Evolutionary conservation across 2,888 invertebrate genomes (phyloP), one percentile per base, ranked within the genome.

Genomic region (Euspilapteryx auroguttella): DNA sequence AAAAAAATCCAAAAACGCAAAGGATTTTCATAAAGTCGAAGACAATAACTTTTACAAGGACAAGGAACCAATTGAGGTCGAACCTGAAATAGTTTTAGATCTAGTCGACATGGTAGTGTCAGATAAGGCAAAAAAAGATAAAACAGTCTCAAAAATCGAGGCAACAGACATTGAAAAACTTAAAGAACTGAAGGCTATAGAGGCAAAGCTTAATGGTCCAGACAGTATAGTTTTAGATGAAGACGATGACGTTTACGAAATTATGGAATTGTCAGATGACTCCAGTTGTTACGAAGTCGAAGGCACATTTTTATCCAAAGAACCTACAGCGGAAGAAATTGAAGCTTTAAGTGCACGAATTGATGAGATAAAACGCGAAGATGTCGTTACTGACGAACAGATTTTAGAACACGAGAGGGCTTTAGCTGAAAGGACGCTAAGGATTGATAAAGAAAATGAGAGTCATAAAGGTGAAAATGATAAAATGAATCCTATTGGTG

Each of bases 291-390:
- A 55, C 14, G 73, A 68, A 40, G 50, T 61, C 0, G 57, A 64
- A 40, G 56, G 57, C 0, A 40, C 61, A 1, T 55, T 69, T 2
- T 30, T 68, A 24, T 69, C 76, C 1, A 68, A 71, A 41, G 71
- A 75, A 37, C 75, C 75, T 0, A 75, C 71, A 0, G 43, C 62
- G 0, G 51, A 57, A 33, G 75, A 76, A 49, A 73, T 73, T 21
- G 59, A 58, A 33, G 73, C 69, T 3, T 41, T 73, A 3, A 68
- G 75, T 34, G 79, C 75, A 3, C 73, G 55, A 49, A 65, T 76
- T 30, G 76, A 77, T 29, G 64, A 69, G 37, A 68, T 73, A 28
- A 57, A 66, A 9, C 39, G 54, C 42, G 55, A 51, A 12, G 59
- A 63, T 8, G 47, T 58, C 0, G 44, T 55, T 0, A 57, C 53